Base-by-base conservation (phyloP, 2,797 vertebrate species). In the Ateles fusciceps region DNA sequence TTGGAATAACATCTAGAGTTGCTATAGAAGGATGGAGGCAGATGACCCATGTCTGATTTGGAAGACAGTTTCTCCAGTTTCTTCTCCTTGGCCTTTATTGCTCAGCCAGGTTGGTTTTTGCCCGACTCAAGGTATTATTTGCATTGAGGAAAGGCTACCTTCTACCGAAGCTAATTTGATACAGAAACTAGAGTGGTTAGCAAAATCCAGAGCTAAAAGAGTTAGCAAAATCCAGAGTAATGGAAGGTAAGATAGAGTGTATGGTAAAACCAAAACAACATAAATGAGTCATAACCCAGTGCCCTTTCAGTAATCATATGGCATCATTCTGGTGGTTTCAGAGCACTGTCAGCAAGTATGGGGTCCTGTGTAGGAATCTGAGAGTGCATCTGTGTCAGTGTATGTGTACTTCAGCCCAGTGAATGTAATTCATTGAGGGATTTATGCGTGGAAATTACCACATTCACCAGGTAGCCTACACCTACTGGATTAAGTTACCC, bases 211-310 rank as follows among this genome's bases (percentile, higher is more conserved):
- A 95, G 84, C 79, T 78, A 76, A n/a, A 83, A n/a, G 44, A 83
- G 68, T 93, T 92, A 96, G 91, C 48, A 92, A 92, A 95, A 92
- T 59, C 93, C n/a, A 50, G 83, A 91, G 85, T 24, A 33, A 1
- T 68, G 50, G 76, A 85, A 95, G 89, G 81, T 89, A 83, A 96
- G 90, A 84, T 17, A 79, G 36, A 76, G 50, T 48, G 19, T 36
- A 64, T 76, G 86, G 89, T 92, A 95, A 97, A 97, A 95, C 93
- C 96, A 96, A 95, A 97, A 84, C 95, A 94, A 72, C 90, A 17
- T 22, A 89, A 95, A 94, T 96, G 96, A 97, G 64, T 97, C 98
- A 97, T 52, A 88, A 42, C 74, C 44, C 30, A 0, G 0, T 75
- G 83, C 59, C 74, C 76, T 96, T 96, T 97, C 88, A 97, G 85